Percentiles rank a stretch among this genome's conserved stretches.
Evolutionary conservation across 2,797 vertebrate genomes (phyloP).

Genomic region (Ispidina picta): DNA sequence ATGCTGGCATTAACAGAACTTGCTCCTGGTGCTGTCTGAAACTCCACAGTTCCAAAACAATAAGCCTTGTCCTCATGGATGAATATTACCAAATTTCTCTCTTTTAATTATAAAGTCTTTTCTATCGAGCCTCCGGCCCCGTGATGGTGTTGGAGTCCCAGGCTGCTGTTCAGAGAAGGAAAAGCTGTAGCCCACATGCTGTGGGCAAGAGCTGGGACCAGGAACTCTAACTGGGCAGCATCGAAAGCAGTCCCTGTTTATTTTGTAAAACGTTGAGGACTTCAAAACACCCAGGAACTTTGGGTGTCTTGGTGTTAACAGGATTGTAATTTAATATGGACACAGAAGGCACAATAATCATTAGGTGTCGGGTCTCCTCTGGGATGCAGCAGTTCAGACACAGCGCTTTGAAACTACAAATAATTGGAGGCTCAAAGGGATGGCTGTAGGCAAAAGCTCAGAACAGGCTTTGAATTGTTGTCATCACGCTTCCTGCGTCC

Average conservation of each 20-base stretch:
- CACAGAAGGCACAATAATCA: background rate
- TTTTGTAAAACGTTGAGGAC: background rate
- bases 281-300: background rate
- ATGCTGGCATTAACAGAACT: accelerated
- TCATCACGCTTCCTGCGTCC: background rate
- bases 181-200: background rate
- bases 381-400: background rate
- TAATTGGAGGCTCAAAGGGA: background rate
- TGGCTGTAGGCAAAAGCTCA: background rate
- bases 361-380: background rate
- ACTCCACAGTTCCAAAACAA: background rate
- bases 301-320: background rate
- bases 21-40: background rate
- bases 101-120: background rate
- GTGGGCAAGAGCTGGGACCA: background rate
- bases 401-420: slow-evolving; percentile 8
- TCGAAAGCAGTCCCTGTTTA: background rate
- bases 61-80: background rate
- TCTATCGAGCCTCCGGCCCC: background rate
- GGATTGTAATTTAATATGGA: background rate
- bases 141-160: background rate
- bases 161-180: background rate
- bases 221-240: background rate
- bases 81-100: background rate
- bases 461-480: background rate